Evolutionary conservation across 2,113 vertebrate genomes (phyloP).

Genomic region (Apodemus speciosus): DNA sequence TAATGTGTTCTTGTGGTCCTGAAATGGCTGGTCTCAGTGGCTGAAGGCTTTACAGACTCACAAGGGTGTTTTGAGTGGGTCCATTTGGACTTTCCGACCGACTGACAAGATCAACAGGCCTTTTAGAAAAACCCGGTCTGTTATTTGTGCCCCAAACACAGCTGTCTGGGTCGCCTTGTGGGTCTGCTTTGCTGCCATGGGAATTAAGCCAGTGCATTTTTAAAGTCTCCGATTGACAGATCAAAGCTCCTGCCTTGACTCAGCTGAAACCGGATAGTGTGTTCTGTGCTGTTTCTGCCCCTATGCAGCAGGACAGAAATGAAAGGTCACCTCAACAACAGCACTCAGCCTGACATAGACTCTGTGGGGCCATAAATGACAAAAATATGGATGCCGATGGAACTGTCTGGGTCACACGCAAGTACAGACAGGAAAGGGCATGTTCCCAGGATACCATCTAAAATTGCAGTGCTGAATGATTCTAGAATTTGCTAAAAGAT

Average conservation of each 20-base stretch:
- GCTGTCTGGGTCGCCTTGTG: not conserved
- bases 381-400: not conserved
- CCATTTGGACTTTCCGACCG: not conserved
- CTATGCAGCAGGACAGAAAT: not conserved
- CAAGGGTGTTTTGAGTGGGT: not conserved
- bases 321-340: conserved; percentile 38
- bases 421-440: not conserved
- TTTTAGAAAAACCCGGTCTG: not conserved
- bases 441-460: not conserved
- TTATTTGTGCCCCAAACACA: not conserved
- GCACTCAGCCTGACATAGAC: not conserved
- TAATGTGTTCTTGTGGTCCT: not conserved
- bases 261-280: conserved; percentile 17
- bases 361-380: not conserved
- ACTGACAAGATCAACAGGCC: not conserved
- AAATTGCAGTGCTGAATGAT: not conserved
- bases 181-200: conserved; percentile 1
- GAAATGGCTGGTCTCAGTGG: not conserved
- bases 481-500: conserved; percentile 28
- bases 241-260: not conserved
- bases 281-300: not conserved
- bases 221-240: not conserved
- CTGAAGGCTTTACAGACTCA: not conserved
- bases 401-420: not conserved
- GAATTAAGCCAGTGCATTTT: not conserved